Percentiles rank a stretch among this genome's conserved stretches.
phyloP scores from a whole-genome alignment of 2,113 vertebrate genomes.

The Lepisosteus osseus region DNA sequence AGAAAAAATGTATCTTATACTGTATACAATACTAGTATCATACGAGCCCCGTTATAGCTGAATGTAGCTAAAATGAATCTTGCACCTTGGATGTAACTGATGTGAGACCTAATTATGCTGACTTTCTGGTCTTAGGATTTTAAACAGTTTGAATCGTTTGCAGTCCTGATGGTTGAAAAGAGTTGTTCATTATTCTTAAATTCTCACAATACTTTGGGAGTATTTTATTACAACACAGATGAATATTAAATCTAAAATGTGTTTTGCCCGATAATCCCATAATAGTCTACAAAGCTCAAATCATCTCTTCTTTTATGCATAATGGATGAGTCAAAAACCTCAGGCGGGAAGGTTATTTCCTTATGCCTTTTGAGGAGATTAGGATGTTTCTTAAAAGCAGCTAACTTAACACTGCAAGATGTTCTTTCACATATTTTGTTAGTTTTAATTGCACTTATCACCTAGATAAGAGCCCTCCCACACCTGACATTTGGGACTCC shows the following conservation, averaged over 20 bases:
- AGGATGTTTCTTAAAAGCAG: slow-evolving; percentile 1
- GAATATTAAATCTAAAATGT: slow-evolving; percentile 9
- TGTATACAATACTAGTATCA: too few relatives aligned
- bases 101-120: too few relatives aligned
- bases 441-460: not conserved
- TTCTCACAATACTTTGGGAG: not conserved
- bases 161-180: too few relatives aligned
- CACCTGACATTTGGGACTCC: not conserved
- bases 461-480: slow-evolving; percentile 4
- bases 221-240: not conserved
- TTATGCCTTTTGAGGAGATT: not conserved
- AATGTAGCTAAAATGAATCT: too few relatives aligned
- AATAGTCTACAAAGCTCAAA: not conserved
- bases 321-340: not conserved
- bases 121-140: too few relatives aligned
- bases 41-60: too few relatives aligned
- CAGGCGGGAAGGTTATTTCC: not conserved
- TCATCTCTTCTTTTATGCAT: not conserved
- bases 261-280: not conserved
- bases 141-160: too few relatives aligned
- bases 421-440: not conserved
- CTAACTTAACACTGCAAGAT: not conserved
- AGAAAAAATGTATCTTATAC: too few relatives aligned
- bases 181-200: not conserved
- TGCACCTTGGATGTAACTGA: too few relatives aligned